Evolutionary conservation across 2,797 vertebrate genomes (phyloP).

Genomic region (Cossypha heuglini): DNA sequence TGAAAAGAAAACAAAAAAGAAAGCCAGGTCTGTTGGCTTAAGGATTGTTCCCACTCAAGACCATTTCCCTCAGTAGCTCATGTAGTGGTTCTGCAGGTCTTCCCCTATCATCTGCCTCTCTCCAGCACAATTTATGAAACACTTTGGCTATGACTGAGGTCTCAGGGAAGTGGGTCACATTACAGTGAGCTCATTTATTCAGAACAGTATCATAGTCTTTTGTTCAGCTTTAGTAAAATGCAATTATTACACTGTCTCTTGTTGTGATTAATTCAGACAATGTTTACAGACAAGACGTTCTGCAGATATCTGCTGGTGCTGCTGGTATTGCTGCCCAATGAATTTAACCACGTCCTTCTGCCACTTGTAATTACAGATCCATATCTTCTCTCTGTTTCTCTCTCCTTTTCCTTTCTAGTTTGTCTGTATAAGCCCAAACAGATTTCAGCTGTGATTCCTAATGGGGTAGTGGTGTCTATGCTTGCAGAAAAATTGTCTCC

Average conservation of each 20-base stretch:
- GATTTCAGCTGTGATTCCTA: background rate
- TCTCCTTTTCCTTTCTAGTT: background rate
- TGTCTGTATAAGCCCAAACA: background rate
- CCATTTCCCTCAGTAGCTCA: background rate
- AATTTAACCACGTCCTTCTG: background rate
- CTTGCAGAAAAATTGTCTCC: slow-evolving; percentile 7
- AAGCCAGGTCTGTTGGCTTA: background rate
- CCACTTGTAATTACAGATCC: slow-evolving; percentile 43
- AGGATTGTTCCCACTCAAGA: background rate
- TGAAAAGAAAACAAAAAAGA: background rate
- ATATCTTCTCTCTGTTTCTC: background rate
- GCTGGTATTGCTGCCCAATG: background rate
- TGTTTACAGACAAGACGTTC: slow-evolving; percentile 17
- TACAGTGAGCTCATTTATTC: slow-evolving; percentile 11
- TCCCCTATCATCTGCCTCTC: background rate
- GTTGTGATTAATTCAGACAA: slow-evolving; percentile 9
- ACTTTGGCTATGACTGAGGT: background rate
- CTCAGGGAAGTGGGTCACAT: background rate
- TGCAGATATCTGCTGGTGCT: background rate
- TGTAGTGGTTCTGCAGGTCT: background rate
- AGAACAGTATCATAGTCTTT: background rate
- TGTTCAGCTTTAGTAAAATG: slow-evolving; percentile 28
- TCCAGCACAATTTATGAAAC: background rate
- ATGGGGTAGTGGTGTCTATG: background rate
- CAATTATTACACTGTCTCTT: slow-evolving; percentile 19